These are phyloP conservation scores for Pelodiscus sinensis DNA, from an alignment of 2,113 vertebrate genomes.

Conservation along the genomic window DNA sequence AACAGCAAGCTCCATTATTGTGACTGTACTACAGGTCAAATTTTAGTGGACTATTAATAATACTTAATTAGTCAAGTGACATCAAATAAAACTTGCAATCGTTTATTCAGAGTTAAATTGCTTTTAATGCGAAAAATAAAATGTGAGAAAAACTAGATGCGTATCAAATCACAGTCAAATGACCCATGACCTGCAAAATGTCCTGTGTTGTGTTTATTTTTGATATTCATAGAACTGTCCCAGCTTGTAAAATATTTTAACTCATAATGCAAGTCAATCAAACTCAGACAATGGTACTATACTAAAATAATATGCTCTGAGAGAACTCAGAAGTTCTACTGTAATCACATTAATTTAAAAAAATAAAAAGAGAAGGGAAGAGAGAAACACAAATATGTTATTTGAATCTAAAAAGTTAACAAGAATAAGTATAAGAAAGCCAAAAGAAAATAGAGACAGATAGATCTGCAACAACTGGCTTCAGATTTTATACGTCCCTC, in stretches of 20 bases:
- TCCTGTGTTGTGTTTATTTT: background rate
- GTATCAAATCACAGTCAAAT: background rate
- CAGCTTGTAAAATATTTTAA: conserved; percentile 14
- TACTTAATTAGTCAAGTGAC: background rate
- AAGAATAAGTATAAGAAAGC: background rate
- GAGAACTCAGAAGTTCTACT: background rate
- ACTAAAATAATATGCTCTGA: background rate
- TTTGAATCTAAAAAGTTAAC: background rate
- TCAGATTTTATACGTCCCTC: background rate
- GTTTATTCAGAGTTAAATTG: background rate
- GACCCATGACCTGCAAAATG: background rate
- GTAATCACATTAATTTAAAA: background rate
- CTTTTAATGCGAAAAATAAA: background rate
- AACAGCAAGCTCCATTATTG: background rate
- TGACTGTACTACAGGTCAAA: background rate
- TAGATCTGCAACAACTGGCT: background rate
- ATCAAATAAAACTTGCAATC: background rate
- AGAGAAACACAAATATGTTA: background rate
- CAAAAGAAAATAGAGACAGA: background rate
- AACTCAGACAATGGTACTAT: conserved; percentile 1
- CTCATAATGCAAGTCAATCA: background rate
- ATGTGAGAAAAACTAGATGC: background rate
- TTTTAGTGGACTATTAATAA: background rate
- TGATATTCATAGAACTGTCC: background rate
- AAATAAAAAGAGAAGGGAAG: background rate